These are phyloP conservation scores for Cephus spinipes DNA, from an alignment of 2,888 invertebrate genomes.

Conservation along the genomic window DNA sequence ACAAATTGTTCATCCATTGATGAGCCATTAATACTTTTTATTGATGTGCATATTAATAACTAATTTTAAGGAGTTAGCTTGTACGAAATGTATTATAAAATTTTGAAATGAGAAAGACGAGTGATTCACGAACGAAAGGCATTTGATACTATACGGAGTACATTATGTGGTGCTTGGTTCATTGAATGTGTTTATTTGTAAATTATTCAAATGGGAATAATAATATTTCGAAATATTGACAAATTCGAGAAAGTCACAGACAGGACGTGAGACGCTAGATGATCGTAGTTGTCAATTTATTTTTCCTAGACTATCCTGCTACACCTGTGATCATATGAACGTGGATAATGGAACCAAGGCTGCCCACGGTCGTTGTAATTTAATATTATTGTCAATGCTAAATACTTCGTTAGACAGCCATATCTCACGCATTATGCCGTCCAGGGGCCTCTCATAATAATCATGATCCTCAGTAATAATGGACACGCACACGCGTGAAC, in stretches of 20 bases:
- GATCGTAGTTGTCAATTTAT: neutral
- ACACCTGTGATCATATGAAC: neutral
- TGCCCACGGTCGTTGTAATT: conserved; percentile 29
- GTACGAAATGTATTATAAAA: neutral
- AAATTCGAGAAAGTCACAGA: neutral
- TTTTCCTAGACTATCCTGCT: neutral
- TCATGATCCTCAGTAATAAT: conserved; percentile 24
- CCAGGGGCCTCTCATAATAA: conserved; percentile 28
- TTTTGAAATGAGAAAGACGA: neutral
- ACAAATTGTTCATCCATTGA: no score
- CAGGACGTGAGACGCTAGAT: neutral
- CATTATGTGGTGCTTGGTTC: neutral
- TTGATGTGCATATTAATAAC: neutral
- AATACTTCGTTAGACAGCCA: conserved; percentile 46
- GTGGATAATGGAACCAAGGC: neutral
- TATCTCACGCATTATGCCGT: conserved; percentile 38
- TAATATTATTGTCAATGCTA: conserved; percentile 44
- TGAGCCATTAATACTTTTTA: neutral
- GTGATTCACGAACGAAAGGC: neutral
- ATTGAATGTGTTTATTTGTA: neutral
- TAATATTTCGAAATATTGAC: neutral
- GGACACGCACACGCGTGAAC: conserved; percentile 2
- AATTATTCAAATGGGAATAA: neutral
- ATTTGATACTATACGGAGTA: neutral
- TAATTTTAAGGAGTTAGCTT: neutral